phyloP scores from a whole-genome alignment of 1,140 invertebrate genomes.

The Tetramorium parvispinum region DNA sequence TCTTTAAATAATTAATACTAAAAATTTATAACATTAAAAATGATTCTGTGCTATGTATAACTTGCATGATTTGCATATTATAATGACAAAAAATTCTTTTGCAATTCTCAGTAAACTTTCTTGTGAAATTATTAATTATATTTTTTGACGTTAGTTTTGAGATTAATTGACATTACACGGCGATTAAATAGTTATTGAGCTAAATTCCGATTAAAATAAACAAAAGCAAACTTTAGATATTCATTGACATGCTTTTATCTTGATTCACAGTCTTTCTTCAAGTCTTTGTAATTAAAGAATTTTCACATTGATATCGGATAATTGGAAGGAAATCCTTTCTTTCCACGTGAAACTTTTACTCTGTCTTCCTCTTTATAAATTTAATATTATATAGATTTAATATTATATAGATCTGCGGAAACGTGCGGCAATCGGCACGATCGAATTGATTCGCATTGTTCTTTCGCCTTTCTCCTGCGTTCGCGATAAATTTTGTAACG shows the following conservation, averaged over 20 bases:
- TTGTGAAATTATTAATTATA: background rate
- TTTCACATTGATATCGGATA: background rate
- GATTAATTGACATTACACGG: background rate
- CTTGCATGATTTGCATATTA: background rate
- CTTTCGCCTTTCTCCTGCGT: conserved; percentile 23
- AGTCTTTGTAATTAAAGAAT: background rate
- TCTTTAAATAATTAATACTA: background rate
- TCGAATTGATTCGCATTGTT: background rate
- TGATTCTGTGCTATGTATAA: background rate
- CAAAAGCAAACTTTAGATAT: background rate
- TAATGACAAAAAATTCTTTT: background rate
- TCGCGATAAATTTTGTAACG: conserved; percentile 40
- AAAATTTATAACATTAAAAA: background rate
- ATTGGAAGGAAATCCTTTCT: background rate
- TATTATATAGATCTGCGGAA: background rate
- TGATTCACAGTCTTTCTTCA: background rate
- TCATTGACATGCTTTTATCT: background rate
- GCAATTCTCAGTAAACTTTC: background rate
- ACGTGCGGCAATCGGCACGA: background rate
- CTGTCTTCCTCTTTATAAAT: background rate
- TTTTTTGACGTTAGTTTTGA: background rate
- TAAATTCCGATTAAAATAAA: background rate
- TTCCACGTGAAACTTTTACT: background rate
- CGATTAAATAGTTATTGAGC: background rate
- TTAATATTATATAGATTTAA: background rate